Evolutionary conservation across 2,797 vertebrate genomes (phyloP).

Genomic region (Danio kyathit): DNA sequence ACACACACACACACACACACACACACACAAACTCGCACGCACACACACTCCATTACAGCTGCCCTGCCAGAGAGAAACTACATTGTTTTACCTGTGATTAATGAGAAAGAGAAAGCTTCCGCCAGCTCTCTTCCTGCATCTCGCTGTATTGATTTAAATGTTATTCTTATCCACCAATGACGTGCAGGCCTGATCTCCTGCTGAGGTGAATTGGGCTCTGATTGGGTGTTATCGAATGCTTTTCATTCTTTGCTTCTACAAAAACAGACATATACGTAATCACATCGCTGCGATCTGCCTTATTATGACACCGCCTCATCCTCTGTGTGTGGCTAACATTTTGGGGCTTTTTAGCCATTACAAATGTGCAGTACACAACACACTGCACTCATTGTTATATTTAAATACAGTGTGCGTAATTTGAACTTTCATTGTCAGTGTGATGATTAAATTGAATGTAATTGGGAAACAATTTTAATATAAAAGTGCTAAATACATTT

Average conservation of each 20-base stretch:
- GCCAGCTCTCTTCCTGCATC: slow-evolving; percentile 10
- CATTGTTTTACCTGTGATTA: slow-evolving; percentile 39
- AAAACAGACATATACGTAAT: slow-evolving; percentile 10
- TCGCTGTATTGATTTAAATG: slow-evolving; percentile 24
- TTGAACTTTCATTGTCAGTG: background rate
- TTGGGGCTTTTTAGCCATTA: background rate
- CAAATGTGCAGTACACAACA: background rate
- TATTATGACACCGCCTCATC: background rate
- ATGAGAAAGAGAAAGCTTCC: slow-evolving; percentile 31
- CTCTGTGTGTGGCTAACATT: background rate
- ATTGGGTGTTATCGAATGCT: slow-evolving; percentile 18
- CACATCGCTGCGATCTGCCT: background rate
- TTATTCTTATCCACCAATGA: slow-evolving; percentile 27
- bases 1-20: too few relatives aligned
- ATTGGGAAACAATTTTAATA: background rate
- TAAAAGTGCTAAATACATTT: background rate
- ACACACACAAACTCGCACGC: slow-evolving; percentile 5
- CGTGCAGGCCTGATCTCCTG: background rate
- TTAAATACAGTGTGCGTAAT: background rate
- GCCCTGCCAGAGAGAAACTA: slow-evolving; percentile 8
- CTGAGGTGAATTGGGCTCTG: slow-evolving; percentile 21
- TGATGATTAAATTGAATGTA: background rate
- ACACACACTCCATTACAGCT: slow-evolving; percentile 19
- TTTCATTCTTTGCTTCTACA: slow-evolving; percentile 27
- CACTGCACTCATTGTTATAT: background rate